Base-by-base conservation (phyloP, 2,113 vertebrate species). In the Pelmatolapia mariae region DNA sequence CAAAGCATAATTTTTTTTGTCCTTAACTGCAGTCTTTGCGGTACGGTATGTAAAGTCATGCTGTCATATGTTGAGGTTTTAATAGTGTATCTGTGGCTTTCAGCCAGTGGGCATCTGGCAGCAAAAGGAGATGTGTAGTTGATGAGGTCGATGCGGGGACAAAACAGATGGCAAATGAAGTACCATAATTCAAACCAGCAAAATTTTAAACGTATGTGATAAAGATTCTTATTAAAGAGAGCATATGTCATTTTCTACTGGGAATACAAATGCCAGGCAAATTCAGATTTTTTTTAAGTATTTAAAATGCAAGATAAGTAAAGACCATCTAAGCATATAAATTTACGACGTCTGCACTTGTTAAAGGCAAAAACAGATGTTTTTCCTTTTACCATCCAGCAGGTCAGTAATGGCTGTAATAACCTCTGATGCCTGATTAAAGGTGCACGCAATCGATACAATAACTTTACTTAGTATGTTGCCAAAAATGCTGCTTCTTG, bases 101-200 rank as follows among this genome's bases (percentile, higher is more conserved):
- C 9, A 15, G 85, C 91, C 92, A 92, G 54, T 80, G 36, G 79
- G 79, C 82, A 93, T 82, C 90, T 91, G 89, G 87, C 81, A 86
- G 16, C 78, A 31, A 18, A 68, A 80, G 66, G 54, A 89, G 79
- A 76, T 59, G 73, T 45, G 68, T 22, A 50, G 50, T 66, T 83
- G 79, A 90, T 79, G 84, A 85, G 92, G 86, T 86, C 26, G 47
- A 84, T 15, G 63, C 26, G 11, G 54, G n/a, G 54, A 57, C 85
- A 91, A 89, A 92, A 82, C 92, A 94, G 93, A 93, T 95, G 94
- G 90, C 43, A 61, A 85, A 87, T 36, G 24, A 43, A 80, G 87
- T 24, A 26, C 45, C 82, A 57, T 85, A 59, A 89, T 82, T 84
- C 82, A 52, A 73, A 89, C 26, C 36, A 80, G 89, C 57, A 59